Evolutionary conservation across 2,113 vertebrate species (phyloP), one percentile per base, ranked within the genome.

Genomic region (Onychostruthus taczanowskii): DNA sequence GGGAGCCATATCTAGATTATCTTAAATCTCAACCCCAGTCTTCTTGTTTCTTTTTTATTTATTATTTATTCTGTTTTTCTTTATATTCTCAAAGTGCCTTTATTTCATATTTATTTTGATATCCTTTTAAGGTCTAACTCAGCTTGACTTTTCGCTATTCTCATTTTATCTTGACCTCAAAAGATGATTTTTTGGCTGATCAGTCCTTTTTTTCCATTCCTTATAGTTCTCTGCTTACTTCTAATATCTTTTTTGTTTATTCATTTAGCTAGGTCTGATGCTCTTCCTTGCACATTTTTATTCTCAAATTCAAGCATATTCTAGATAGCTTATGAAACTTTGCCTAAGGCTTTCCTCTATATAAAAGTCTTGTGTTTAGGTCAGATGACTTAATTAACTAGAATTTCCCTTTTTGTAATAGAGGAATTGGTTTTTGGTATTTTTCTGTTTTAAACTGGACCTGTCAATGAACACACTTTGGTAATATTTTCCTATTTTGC

Each of bases 51-150:
- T 39, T 70, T 43, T 58, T 41, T 41, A 41, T 41, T 41, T 41
- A 41, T 62, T 62, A 35, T 79, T 91, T 59, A 39, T 85, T 82
- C 11, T 69, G 24, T 23, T 91, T 92, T 91, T 58, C 73, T 95
- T 89, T 89, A 63, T 91, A 91, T 81, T 89, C 33, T 24, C 50
- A 26, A 87, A 84, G 28, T 50, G 23, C 10, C 16, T 89, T 58
- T 82, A 20, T 83, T 80, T 75, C 43, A 12, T 87, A 75, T 90
- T 96, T 90, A 69, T 95, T 96, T 95, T 94, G 61, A 90, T 86
- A 77, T 50, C 30, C 43, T 89, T 90, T 58, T 83, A 84, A 86
- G 47, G 43, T 84, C 68, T 93, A 92, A 58, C 67, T 94, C 31
- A 83, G 44, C 46, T 92, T 95, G 74, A 93, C 88, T 90, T 95